A percentile compares a stretch with the other conserved stretches of the same genome.
Evolutionary conservation across 2,797 vertebrate genomes (phyloP).

Genomic region (Threskiornis aethiopicus): DNA sequence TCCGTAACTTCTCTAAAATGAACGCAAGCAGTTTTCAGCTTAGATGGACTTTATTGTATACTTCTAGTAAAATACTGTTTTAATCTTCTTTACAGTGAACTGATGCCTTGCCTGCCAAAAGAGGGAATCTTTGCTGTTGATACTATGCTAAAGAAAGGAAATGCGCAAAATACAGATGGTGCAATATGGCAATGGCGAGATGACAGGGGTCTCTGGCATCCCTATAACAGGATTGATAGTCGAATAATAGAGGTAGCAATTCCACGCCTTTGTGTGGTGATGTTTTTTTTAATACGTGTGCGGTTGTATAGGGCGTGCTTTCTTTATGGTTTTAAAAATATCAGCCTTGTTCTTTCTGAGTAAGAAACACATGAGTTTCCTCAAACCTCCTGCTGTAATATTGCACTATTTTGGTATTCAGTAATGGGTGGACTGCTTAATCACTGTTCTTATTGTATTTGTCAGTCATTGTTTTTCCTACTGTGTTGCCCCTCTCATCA

Average conservation of each 20-base stretch:
- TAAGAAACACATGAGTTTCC: neutral
- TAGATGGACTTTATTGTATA: neutral
- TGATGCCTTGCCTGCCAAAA: conserved; percentile 98
- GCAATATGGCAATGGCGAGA: conserved; percentile 99
- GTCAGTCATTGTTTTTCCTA: neutral
- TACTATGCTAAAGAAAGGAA: conserved; percentile 98
- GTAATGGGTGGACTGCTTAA: neutral
- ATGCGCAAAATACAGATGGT: conserved; percentile 94
- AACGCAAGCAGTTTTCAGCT: neutral
- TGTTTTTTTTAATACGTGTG: conserved; percentile 3
- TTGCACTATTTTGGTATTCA: neutral
- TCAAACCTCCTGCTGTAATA: neutral
- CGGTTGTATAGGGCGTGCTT: neutral
- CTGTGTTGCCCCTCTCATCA: neutral
- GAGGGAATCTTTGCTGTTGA: conserved; percentile 99
- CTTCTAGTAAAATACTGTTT: conserved; percentile 31
- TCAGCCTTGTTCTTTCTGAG: neutral
- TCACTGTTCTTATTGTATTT: neutral
- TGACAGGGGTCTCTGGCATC: conserved; percentile 97
- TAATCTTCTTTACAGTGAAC: conserved; percentile 82
- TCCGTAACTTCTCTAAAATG: neutral
- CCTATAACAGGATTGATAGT: conserved; percentile 98
- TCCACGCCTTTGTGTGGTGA: neutral
- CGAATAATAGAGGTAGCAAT: conserved; percentile 96
- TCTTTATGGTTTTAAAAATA: neutral